Base-by-base conservation (phyloP, 2,888 invertebrate genomes). In the Andrena trimmerana region DNA sequence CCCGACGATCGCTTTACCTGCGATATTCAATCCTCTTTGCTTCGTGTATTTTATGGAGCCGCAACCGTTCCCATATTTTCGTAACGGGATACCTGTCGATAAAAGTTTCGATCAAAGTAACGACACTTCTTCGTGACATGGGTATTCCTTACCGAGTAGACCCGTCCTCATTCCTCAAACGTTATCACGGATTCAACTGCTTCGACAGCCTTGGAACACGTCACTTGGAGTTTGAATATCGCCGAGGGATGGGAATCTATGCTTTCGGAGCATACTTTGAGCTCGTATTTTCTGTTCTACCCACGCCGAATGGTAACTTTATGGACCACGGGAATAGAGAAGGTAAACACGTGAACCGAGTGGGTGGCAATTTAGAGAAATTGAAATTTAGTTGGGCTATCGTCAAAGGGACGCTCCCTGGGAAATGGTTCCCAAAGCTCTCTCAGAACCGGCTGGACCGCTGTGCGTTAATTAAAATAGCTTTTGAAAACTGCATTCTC, bases 401-500 rank as follows among this genome's bases (percentile, higher is more conserved):
- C 36, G 54, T 24, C 36, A 31, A 60, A 67, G 48, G 59, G 27
- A 2, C 27, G 42, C 20, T 48, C 31, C 24, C 68, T 2, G 52
- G n/a, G 31, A 50, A 48, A n/a, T 31, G 62, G 29, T 29, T 42
- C 10, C 1, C 16, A 0, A 36, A 31, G 24, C 62, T 50, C 27
- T 59, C 7, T 13, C 42, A 13, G 42, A 33, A 13, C 31, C 8
- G 13, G 13, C n/a, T 13, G 31, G 13, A 8, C 6, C 31, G 31
- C 67, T 10, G 20, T n/a, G 60, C 82, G 66, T 82, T 86, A 85
- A 86, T 86, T 86, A 78, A 80, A 86, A 79, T 78, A 80, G 75
- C 82, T 85, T 69, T 52, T n/a, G 71, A 54, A 74, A 82, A 85
- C 52, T 85, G 57, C 24, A 67, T 59, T 63, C 68, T 60, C 10